Conservation (phyloP, 2,113 vertebrate genomes). For the Eubucco bourcierii region DNA sequence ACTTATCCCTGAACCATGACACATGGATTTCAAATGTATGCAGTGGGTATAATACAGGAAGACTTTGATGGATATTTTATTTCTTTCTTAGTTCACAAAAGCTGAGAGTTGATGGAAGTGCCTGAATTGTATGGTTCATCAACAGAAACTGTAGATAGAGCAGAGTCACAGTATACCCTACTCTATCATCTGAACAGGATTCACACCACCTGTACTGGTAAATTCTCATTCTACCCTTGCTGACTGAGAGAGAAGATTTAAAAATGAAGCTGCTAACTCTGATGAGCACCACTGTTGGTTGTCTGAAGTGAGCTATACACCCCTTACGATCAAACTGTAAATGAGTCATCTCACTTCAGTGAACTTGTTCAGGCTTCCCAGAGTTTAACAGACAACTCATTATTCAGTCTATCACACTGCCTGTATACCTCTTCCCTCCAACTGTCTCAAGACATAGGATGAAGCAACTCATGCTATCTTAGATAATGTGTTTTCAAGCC, state of each 20-base stretch:
- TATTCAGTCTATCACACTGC: slow-evolving; percentile 30
- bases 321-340: slow-evolving; percentile 8
- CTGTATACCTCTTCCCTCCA: slow-evolving; percentile 11
- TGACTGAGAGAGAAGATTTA: slow-evolving; percentile 7
- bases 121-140: neutral
- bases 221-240: neutral
- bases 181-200: neutral
- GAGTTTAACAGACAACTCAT: slow-evolving; percentile 49
- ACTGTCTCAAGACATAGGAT: slow-evolving; percentile 19
- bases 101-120: neutral
- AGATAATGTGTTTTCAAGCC: neutral
- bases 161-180: neutral
- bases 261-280: slow-evolving; percentile 30
- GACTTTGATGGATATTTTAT: neutral
- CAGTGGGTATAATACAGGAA: neutral
- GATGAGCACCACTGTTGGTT: neutral
- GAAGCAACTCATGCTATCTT: neutral
- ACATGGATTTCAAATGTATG: neutral
- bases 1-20: neutral
- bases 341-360: slow-evolving; percentile 40
- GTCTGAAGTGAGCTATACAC: neutral
- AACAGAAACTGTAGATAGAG: neutral
- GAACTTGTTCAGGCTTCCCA: slow-evolving; percentile 20
- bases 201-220: neutral
- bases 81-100: neutral